These are phyloP conservation scores for Xiphorhynchus elegans DNA, from an alignment of 2,113 vertebrate genomes.

Conservation along the genomic window DNA sequence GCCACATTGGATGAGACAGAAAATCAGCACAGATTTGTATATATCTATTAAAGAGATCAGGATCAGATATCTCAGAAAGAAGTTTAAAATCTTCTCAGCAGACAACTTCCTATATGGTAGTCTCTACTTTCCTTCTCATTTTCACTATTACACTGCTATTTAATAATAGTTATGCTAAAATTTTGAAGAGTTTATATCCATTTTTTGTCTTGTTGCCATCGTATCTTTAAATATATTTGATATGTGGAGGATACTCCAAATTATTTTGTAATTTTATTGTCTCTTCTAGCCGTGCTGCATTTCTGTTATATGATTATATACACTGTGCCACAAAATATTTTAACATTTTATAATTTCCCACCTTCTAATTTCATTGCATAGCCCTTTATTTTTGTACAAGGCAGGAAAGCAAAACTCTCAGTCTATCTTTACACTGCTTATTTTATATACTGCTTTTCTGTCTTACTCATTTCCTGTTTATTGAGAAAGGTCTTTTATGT, in stretches of 20 bases:
- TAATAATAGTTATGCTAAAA: not conserved
- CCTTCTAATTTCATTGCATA: not conserved
- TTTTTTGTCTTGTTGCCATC: not conserved
- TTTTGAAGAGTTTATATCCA: not conserved
- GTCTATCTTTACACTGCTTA: not conserved
- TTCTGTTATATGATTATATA: not conserved
- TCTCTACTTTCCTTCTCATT: not conserved
- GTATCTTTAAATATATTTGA: not conserved
- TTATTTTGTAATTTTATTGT: not conserved
- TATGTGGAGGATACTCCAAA: not conserved
- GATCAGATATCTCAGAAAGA: not conserved
- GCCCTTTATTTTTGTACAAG: not conserved
- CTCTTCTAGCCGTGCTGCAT: not conserved
- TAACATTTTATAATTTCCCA: not conserved
- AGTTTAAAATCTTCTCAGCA: not conserved
- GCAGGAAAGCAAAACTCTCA: not conserved
- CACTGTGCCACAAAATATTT: not conserved
- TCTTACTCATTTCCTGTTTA: constrained; percentile 50
- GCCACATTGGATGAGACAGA: not conserved
- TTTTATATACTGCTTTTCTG: not conserved
- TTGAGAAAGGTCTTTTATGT: not conserved
- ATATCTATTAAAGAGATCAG: not conserved
- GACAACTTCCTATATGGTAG: not conserved
- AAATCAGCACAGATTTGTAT: not conserved
- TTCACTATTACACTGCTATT: not conserved